phyloP scores from a whole-genome alignment of 2,888 invertebrate genomes.

The Encarsia formosa region DNA sequence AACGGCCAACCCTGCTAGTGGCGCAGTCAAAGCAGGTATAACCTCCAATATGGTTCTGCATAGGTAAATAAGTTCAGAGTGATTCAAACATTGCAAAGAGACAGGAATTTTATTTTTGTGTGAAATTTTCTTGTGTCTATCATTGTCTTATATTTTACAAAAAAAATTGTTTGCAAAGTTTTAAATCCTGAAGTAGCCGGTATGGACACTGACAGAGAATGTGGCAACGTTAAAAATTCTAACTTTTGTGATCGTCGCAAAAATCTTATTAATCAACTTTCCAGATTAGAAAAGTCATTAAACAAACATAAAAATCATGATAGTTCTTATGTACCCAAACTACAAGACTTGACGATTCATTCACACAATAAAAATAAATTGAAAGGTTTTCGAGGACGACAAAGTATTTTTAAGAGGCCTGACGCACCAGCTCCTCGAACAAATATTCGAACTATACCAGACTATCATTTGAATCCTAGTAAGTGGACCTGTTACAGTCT shows the following conservation, averaged over 20 bases:
- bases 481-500: slow-evolving; percentile 80
- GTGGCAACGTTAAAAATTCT: slow-evolving; percentile 9
- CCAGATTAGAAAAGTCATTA: slow-evolving; percentile 61
- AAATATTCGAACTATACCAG: slow-evolving; percentile 49
- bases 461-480: slow-evolving; percentile 69
- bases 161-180: no score
- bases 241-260: slow-evolving; percentile 57
- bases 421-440: slow-evolving; percentile 59
- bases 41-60: no score
- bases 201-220: no score
- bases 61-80: no score
- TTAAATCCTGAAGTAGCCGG: no score
- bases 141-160: no score
- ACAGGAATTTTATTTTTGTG: no score
- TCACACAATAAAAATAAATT: slow-evolving; percentile 53
- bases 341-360: slow-evolving; percentile 35
- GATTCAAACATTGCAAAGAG: no score
- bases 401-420: slow-evolving; percentile 77
- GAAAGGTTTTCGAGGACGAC: slow-evolving; percentile 64
- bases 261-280: slow-evolving; percentile 65
- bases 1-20: no score
- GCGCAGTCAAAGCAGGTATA: no score
- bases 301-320: slow-evolving; percentile 42
- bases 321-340: slow-evolving; percentile 37
- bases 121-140: no score